Evolutionary conservation across 2,797 vertebrate genomes (phyloP).

Genomic region (Huso huso): DNA sequence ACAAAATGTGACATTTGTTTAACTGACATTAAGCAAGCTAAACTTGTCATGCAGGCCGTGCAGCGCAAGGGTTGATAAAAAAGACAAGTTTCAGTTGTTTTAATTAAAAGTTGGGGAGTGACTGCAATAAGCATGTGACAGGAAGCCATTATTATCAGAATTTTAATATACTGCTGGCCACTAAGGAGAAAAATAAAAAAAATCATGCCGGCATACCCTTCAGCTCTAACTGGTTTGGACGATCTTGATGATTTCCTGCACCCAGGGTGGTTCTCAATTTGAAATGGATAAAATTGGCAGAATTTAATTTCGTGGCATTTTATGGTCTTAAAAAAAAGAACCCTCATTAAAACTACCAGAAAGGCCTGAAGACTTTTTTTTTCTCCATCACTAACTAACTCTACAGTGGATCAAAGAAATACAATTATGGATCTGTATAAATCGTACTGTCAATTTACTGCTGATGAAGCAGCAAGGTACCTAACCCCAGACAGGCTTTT

Average conservation of each 20-base stretch:
- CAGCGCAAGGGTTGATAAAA: slow-evolving; percentile 3
- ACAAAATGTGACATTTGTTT: slow-evolving; percentile 23
- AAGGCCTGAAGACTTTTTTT: slow-evolving; percentile 62
- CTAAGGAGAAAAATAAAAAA: slow-evolving; percentile 66
- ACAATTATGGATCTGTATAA: slow-evolving; percentile 94
- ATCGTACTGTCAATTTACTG: slow-evolving; percentile 94
- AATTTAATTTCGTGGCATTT: slow-evolving; percentile 97
- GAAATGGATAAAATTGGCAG: slow-evolving; percentile 89
- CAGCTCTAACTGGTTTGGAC: slow-evolving; percentile 84
- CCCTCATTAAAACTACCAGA: slow-evolving; percentile 91
- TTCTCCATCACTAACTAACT: slow-evolving; percentile 82
- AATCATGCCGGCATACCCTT: slow-evolving; percentile 84
- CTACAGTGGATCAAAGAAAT: slow-evolving; percentile 89
- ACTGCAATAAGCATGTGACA: slow-evolving; percentile 72
- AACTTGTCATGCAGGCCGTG: slow-evolving; percentile 21
- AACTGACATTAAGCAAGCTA: slow-evolving; percentile 20
- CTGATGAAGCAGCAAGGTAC: slow-evolving; percentile 77
- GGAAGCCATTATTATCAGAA: slow-evolving; percentile 87
- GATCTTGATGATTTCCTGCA: slow-evolving; percentile 74
- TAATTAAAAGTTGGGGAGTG: slow-evolving; percentile 92
- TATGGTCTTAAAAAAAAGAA: slow-evolving; percentile 79
- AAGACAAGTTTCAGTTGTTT: slow-evolving; percentile 42
- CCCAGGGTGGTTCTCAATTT: slow-evolving; percentile 82
- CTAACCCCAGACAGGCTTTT: slow-evolving; percentile 72
- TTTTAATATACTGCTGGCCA: slow-evolving; percentile 87